phyloP scores from a whole-genome alignment of 1,140 invertebrate species.

The Dendroctonus valens region DNA sequence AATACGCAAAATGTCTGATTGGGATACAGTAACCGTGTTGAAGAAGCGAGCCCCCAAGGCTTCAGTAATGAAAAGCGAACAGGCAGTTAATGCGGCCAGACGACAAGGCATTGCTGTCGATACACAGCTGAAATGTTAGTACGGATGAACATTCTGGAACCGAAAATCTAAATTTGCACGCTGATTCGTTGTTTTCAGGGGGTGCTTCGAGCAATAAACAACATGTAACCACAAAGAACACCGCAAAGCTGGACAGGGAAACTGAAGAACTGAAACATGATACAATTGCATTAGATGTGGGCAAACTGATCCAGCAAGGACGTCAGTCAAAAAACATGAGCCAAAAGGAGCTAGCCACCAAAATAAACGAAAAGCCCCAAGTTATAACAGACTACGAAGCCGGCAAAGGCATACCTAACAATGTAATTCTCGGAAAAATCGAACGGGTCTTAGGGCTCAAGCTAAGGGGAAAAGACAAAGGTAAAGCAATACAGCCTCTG shows the following conservation, averaged over 20 bases:
- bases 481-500: constrained; percentile 77
- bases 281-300: constrained; percentile 83
- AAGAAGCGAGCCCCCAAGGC: constrained; percentile 85
- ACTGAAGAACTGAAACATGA: constrained; percentile 97
- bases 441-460: constrained; percentile 90
- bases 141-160: not conserved
- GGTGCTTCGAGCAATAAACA: constrained; percentile 95
- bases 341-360: constrained; percentile 97
- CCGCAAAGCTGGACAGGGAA: constrained; percentile 94
- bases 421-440: constrained; percentile 92
- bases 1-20: constrained; percentile 65
- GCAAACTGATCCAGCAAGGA: constrained; percentile 92
- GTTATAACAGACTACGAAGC: constrained; percentile 96
- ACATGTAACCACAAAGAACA: constrained; percentile 90
- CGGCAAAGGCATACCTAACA: constrained; percentile 93
- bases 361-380: constrained; percentile 96
- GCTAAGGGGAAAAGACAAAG: constrained; percentile 92
- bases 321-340: constrained; percentile 88
- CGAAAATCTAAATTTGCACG: constrained; percentile 1
- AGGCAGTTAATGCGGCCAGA: constrained; percentile 72
- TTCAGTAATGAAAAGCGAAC: constrained; percentile 84
- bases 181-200: constrained; percentile 57
- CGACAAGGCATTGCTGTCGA: constrained; percentile 87
- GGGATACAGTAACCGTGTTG: constrained; percentile 89
- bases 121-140: constrained; percentile 92